Evolutionary conservation across 1,140 invertebrate genomes (phyloP).

Genomic region (Orussus abietinus): DNA sequence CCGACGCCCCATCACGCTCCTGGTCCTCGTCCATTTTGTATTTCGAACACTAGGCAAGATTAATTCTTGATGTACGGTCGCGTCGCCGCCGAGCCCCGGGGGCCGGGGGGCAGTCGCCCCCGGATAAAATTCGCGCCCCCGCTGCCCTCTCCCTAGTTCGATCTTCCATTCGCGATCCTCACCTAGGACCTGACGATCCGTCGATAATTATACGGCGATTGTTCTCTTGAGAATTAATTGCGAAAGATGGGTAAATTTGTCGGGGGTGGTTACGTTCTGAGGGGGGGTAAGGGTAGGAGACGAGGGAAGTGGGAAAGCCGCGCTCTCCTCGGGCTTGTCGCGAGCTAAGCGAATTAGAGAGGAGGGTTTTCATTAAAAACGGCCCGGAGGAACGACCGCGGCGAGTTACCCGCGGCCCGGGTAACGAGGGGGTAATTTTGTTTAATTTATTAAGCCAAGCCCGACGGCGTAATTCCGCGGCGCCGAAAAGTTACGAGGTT

Average conservation of each 20-base stretch:
- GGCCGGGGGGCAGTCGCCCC: not conserved
- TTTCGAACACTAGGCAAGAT: conserved; percentile 28
- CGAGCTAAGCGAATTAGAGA: conserved; percentile 11
- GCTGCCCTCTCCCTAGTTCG: not conserved
- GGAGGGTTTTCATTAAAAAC: conserved; percentile 2
- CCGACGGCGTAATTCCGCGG: conserved; percentile 43
- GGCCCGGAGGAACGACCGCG: conserved; percentile 1
- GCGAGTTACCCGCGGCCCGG: conserved; percentile 29
- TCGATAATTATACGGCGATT: not conserved
- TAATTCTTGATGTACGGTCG: conserved; percentile 30
- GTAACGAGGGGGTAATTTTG: conserved; percentile 36
- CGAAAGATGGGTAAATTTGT: conserved; percentile 1
- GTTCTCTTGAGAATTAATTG: not conserved
- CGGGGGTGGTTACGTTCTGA: too few relatives aligned
- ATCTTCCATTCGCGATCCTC: not conserved
- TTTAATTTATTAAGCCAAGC: conserved; percentile 45
- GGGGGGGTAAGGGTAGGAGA: too few relatives aligned
- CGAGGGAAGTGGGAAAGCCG: too few relatives aligned
- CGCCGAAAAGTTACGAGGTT: conserved; percentile 49
- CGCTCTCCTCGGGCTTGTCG: too few relatives aligned
- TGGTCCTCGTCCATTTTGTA: conserved; percentile 8
- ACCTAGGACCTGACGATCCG: not conserved
- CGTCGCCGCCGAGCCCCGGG: not conserved
- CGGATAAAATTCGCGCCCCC: too few relatives aligned
- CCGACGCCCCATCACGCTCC: conserved; percentile 3